phyloP scores from a whole-genome alignment of 2,797 vertebrate species.

The Amblyopsis hoosieri region DNA sequence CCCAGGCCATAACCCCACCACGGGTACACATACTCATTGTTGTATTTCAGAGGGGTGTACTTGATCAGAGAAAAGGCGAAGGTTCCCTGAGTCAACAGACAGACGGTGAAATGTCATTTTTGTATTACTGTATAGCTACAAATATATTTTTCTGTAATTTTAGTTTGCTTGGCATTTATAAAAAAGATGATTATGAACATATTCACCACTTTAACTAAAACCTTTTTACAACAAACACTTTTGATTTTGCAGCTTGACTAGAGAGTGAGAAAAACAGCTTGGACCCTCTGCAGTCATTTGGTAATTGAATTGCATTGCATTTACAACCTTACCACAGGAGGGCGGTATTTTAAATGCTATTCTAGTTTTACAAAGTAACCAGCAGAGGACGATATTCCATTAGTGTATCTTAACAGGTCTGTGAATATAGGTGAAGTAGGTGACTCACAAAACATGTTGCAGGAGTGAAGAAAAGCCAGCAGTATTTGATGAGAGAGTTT shows the following conservation, averaged over 20 bases:
- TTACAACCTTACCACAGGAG: constrained; percentile 44
- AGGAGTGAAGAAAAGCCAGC: constrained; percentile 94
- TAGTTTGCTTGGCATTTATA: too few relatives aligned
- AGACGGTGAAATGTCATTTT: constrained; percentile 1
- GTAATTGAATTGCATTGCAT: constrained; percentile 15
- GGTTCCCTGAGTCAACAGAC: constrained; percentile 81
- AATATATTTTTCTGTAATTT: not conserved
- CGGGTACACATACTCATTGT: constrained; percentile 92
- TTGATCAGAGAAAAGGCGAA: constrained; percentile 95
- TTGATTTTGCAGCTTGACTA: not conserved
- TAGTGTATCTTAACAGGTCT: too few relatives aligned
- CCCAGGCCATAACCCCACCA: constrained; percentile 94
- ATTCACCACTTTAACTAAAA: not conserved
- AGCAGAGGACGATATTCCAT: constrained; percentile 45
- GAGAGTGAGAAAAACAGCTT: not conserved
- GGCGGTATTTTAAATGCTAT: constrained; percentile 17
- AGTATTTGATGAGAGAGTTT: constrained; percentile 88
- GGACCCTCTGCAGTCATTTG: not conserved
- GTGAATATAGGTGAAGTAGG: not conserved
- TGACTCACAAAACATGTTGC: constrained; percentile 85
- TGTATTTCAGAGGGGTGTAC: constrained; percentile 93
- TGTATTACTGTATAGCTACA: not conserved
- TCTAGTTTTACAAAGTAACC: constrained; percentile 15
- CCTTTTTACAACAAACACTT: not conserved
- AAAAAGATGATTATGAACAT: not conserved